Conservation (phyloP, 2,113 vertebrate genomes). For the Sinocyclocheilus anshuiensis region DNA sequence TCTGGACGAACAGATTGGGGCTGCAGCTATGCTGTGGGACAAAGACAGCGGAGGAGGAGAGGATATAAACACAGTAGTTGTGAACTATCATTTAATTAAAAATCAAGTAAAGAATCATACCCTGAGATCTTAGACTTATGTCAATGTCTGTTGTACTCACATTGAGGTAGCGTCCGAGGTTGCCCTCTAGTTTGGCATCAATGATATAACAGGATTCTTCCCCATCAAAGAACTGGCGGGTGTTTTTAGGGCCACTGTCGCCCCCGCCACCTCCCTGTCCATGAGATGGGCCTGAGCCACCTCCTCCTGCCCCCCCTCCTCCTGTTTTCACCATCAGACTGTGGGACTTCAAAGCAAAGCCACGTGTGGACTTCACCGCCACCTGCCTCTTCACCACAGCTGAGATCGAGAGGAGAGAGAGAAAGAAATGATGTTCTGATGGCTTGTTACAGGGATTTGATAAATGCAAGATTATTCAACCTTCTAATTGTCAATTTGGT, state of each 20-base stretch:
- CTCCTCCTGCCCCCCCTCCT: conserved; percentile 48
- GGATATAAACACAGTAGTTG: background rate
- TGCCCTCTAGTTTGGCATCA: conserved; percentile 95
- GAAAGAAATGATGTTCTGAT: background rate
- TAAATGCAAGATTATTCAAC: background rate
- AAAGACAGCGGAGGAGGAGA: background rate
- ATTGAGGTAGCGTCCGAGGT: conserved; percentile 95
- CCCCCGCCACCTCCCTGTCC: conserved; percentile 71
- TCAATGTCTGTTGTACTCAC: conserved; percentile 72
- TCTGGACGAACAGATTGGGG: conserved; percentile 98
- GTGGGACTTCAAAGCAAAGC: conserved; percentile 93
- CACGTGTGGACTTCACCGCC: conserved; percentile 93
- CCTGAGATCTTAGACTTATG: background rate
- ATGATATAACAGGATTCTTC: conserved; percentile 99
- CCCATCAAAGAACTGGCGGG: conserved; percentile 91
- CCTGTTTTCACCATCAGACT: conserved; percentile 89
- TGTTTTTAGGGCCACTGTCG: conserved; percentile 79
- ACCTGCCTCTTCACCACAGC: conserved; percentile 89
- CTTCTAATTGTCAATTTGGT: background rate
- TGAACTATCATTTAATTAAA: no score
- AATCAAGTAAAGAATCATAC: background rate
- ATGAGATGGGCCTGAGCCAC: conserved; percentile 62
- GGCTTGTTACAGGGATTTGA: background rate
- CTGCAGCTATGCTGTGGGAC: conserved; percentile 57
- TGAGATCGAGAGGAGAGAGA: conserved; percentile 35